A percentile compares a stretch with the other conserved stretches of the same genome.
Conservation (phyloP, 2,888 invertebrate species). For the Thysanoteuthis rhombus region DNA sequence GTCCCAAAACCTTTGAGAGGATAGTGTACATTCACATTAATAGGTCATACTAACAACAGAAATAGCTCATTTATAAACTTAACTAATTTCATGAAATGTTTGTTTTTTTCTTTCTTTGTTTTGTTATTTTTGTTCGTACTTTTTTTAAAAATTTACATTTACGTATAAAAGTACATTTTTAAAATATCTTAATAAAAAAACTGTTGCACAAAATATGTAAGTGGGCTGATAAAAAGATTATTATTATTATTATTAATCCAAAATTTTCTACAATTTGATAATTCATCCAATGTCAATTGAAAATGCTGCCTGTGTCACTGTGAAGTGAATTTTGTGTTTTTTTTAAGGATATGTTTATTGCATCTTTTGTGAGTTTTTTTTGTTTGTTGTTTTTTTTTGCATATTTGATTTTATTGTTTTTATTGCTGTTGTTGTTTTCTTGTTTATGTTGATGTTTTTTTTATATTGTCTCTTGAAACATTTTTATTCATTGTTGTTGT, state of each 20-base stretch:
- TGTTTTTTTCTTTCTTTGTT: constrained; percentile 18
- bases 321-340: neutral
- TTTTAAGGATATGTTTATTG: neutral
- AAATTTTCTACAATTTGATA: neutral
- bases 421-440: constrained; percentile 14
- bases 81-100: constrained; percentile 19
- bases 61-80: neutral
- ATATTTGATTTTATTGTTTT: constrained; percentile 1
- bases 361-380: neutral
- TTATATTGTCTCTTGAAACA: neutral
- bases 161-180: neutral
- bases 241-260: neutral
- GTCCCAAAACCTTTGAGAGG: constrained; percentile 24
- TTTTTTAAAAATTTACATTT: neutral
- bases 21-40: constrained; percentile 23
- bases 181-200: constrained; percentile 1
- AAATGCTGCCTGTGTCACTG: constrained; percentile 15
- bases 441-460: constrained; percentile 12
- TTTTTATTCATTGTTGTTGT: neutral
- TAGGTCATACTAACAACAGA: neutral
- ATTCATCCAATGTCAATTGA: neutral
- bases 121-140: constrained; percentile 12
- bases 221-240: neutral
- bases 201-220: neutral
- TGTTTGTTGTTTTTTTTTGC: neutral